A percentile compares a stretch with the other conserved stretches of the same genome.
Evolutionary conservation across 2,113 vertebrate species (phyloP).

Genomic region (Oxygymnocypris stewartii): DNA sequence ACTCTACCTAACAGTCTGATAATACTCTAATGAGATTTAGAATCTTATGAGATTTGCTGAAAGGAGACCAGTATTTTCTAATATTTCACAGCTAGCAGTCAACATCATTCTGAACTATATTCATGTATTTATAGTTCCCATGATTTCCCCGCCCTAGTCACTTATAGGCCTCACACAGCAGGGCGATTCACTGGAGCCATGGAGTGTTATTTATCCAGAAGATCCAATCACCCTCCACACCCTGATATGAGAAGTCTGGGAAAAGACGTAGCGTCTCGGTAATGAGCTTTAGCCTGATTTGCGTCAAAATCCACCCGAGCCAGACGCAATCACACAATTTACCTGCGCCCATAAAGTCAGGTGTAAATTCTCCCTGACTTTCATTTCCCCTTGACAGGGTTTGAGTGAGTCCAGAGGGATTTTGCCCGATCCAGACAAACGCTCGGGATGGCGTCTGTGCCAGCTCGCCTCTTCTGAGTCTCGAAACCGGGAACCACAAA

Average conservation of each 20-base stretch:
- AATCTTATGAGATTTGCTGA: too few relatives aligned
- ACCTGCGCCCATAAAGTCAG: conserved; percentile 54
- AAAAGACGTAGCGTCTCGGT: conserved; percentile 19
- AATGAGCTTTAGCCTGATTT: conserved; percentile 38
- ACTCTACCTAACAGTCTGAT: neutral
- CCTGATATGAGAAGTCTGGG: conserved; percentile 18
- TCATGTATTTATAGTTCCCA: neutral
- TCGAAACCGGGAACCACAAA: conserved; percentile 56
- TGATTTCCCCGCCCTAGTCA: neutral
- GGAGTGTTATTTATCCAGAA: conserved; percentile 72
- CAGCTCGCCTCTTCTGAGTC: conserved; percentile 45
- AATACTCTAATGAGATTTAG: neutral
- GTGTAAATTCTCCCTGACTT: conserved; percentile 55
- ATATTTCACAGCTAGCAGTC: neutral
- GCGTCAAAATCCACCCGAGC: conserved; percentile 32
- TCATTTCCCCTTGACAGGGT: conserved; percentile 51
- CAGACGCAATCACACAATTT: conserved; percentile 45
- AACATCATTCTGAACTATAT: neutral
- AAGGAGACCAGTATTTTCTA: neutral
- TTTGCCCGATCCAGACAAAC: conserved; percentile 39
- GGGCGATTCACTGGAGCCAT: conserved; percentile 57
- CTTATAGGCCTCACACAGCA: neutral
- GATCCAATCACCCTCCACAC: neutral
- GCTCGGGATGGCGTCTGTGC: conserved; percentile 33
- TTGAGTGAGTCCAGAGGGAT: conserved; percentile 57